Evolutionary conservation across 30 jellyfish, hydroid and myxozoan genomes (phyloP).

Genomic region (Clytia hemisphaerica): DNA sequence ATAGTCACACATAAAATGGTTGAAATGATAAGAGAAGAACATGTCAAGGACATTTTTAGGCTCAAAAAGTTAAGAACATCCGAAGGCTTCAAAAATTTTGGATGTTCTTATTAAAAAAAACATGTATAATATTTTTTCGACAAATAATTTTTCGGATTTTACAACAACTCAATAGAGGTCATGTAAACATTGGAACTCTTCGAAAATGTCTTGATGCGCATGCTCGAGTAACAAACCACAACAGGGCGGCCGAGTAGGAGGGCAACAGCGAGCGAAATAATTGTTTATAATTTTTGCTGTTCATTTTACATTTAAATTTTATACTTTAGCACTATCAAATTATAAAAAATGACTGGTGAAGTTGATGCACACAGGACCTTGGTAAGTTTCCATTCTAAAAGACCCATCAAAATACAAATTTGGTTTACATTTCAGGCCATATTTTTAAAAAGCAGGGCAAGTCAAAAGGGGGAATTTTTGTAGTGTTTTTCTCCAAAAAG

Average conservation of each 20-base stretch:
- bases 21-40: no score
- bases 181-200: constrained; percentile 8
- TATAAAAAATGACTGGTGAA: constrained; percentile 25
- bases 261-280: background rate
- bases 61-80: no score
- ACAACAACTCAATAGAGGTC: no score
- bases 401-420: background rate
- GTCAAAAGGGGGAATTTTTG: background rate
- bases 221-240: constrained; percentile 3
- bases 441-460: background rate
- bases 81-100: no score
- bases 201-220: background rate
- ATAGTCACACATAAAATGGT: no score
- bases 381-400: constrained; percentile 1
- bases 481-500: no score
- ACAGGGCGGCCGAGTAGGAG: constrained; percentile 30
- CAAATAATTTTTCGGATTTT: no score
- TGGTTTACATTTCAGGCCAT: background rate
- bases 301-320: background rate
- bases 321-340: no score
- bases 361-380: constrained; percentile 27
- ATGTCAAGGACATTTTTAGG: no score
- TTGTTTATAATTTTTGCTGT: constrained; percentile 14
- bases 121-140: no score
- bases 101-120: no score